Evolutionary conservation across 2,113 vertebrate species (phyloP).

Genomic region (Theropithecus gelada): DNA sequence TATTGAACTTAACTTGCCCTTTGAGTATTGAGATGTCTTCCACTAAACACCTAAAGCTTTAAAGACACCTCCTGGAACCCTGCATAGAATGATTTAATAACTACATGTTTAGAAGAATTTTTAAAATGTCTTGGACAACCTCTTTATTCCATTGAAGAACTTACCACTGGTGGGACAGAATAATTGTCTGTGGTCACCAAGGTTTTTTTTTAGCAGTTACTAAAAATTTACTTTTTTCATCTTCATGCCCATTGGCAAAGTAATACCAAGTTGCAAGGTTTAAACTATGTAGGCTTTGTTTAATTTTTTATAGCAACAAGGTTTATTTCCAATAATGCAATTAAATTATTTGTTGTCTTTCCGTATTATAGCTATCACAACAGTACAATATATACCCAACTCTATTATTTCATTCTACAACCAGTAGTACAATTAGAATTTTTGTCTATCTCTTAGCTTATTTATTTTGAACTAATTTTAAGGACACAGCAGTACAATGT

Average conservation of each 20-base stretch:
- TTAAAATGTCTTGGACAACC: background rate
- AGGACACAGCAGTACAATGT: background rate
- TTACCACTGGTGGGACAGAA: background rate
- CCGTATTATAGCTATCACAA: background rate
- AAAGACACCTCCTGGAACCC: background rate
- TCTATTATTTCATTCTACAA: background rate
- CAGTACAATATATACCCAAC: background rate
- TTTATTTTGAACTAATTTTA: background rate
- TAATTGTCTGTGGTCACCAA: background rate
- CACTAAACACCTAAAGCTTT: background rate
- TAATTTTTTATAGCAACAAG: background rate
- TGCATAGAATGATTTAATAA: background rate
- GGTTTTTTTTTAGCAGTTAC: background rate
- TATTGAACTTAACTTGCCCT: background rate
- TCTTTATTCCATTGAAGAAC: background rate
- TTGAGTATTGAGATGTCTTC: background rate
- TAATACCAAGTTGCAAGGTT: background rate
- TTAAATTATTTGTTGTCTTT: conserved; percentile 16
- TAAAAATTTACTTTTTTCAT: background rate
- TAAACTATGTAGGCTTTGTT: background rate
- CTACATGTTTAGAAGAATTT: background rate
- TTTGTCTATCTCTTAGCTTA: background rate
- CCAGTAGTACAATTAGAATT: background rate
- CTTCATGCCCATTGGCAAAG: background rate
- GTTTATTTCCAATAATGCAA: conserved; percentile 10